Percentiles rank a stretch among this genome's conserved stretches.
Conservation (phyloP, 1,140 invertebrate species). For the Chlorops oryzae region DNA sequence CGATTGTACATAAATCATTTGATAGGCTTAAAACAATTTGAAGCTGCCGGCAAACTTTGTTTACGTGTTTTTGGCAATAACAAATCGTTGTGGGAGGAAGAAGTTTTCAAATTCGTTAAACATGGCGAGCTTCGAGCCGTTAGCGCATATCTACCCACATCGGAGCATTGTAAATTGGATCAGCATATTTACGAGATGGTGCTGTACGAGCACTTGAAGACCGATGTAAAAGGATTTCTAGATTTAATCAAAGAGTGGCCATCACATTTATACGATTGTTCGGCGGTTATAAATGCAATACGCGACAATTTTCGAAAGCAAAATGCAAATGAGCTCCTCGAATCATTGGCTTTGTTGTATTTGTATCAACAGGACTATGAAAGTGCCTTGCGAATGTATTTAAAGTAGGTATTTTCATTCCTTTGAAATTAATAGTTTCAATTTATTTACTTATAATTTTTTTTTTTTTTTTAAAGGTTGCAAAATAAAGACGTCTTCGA, state of each 20-base stretch:
- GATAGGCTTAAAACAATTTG: conserved; percentile 63
- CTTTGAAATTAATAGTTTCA: conserved; percentile 5
- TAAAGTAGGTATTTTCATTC: conserved; percentile 58
- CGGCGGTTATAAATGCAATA: conserved; percentile 78
- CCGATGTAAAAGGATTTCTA: conserved; percentile 76
- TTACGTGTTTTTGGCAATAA: conserved; percentile 71
- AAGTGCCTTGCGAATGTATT: conserved; percentile 86
- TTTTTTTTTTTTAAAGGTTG: conserved; percentile 53
- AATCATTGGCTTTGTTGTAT: conserved; percentile 87
- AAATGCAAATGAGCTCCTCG: conserved; percentile 68
- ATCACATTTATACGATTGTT: conserved; percentile 77
- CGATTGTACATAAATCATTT: conserved; percentile 82
- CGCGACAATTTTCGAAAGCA: conserved; percentile 68
- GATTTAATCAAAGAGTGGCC: conserved; percentile 84
- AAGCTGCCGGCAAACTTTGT: conserved; percentile 82
- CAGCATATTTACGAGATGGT: conserved; percentile 93
- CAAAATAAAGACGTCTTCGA: conserved; percentile 81
- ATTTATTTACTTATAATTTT: conserved; percentile 1
- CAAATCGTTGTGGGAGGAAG: conserved; percentile 88
- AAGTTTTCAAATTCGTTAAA: conserved; percentile 85
- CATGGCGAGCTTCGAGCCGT: conserved; percentile 78
- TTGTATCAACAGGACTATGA: conserved; percentile 87
- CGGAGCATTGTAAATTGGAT: conserved; percentile 63
- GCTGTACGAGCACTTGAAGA: conserved; percentile 85
- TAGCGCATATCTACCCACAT: conserved; percentile 74